Evolutionary conservation across 1,140 invertebrate genomes (phyloP).

Genomic region (Mesaphorura yosii): DNA sequence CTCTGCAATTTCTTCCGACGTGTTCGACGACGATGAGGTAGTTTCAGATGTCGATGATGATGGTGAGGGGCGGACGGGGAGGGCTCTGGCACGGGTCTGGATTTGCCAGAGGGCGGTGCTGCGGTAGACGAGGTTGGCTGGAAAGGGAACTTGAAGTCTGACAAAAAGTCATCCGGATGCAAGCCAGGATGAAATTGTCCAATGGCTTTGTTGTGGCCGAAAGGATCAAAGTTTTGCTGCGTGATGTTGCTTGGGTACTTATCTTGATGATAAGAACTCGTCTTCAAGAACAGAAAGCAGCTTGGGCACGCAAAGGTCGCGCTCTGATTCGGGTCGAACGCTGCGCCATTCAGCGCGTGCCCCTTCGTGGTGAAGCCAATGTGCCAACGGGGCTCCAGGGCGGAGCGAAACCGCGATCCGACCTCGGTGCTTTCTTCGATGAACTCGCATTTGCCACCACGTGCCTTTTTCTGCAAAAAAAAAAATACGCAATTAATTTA

Average conservation of each 20-base stretch:
- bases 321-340: neutral
- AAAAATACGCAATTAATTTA: slow-evolving; percentile 1
- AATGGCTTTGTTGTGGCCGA: slow-evolving; percentile 6
- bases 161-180: neutral
- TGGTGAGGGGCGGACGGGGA: neutral
- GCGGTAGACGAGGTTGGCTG: neutral
- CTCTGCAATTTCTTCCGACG: too few relatives aligned
- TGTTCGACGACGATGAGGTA: too few relatives aligned
- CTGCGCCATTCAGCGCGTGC: slow-evolving; percentile 6
- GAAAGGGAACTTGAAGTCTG: neutral
- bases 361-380: slow-evolving; percentile 21
- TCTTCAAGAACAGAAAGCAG: slow-evolving; percentile 13
- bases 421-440: neutral
- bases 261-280: too few relatives aligned
- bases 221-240: neutral
- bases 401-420: slow-evolving; percentile 14
- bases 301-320: too few relatives aligned
- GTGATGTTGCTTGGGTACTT: neutral
- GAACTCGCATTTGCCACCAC: slow-evolving; percentile 20
- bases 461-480: slow-evolving; percentile 13
- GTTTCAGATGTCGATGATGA: slow-evolving; percentile 6
- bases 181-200: slow-evolving; percentile 1
- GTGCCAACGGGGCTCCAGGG: slow-evolving; percentile 10
- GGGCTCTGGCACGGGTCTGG: neutral
- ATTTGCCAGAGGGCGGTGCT: too few relatives aligned